phyloP scores from a whole-genome alignment of 2,888 invertebrate species.

The Apamea anceps region DNA sequence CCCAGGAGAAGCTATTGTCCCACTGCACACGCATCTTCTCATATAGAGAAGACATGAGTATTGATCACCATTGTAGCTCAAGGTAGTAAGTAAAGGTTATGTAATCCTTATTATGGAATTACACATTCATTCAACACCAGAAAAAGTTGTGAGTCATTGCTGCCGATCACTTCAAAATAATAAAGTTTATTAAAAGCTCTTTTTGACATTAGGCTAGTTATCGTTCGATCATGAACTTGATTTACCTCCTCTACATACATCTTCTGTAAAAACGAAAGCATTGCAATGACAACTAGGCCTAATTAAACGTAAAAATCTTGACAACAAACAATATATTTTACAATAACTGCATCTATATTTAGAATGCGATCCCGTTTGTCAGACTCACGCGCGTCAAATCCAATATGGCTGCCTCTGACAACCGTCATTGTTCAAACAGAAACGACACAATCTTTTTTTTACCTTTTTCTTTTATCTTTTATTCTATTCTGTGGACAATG shows the following conservation, averaged over 20 bases:
- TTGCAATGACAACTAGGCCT: background rate
- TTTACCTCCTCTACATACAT: background rate
- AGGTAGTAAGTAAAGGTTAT: background rate
- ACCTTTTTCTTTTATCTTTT: conserved; percentile 82
- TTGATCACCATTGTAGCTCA: background rate
- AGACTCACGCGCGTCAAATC: conserved; percentile 75
- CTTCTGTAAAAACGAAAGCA: background rate
- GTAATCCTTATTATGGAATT: background rate
- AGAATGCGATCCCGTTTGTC: conserved; percentile 67
- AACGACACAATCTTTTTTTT: conserved; percentile 88
- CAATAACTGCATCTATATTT: conserved; percentile 61
- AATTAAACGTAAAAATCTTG: conserved; percentile 27
- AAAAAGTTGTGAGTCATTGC: background rate
- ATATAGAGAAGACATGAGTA: background rate
- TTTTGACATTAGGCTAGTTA: background rate
- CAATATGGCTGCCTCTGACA: conserved; percentile 89
- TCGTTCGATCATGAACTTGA: background rate
- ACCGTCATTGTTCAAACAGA: conserved; percentile 88
- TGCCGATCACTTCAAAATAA: background rate
- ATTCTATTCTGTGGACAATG: conserved; percentile 84
- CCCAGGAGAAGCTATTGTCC: background rate
- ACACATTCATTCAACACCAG: background rate
- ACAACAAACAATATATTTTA: conserved; percentile 43
- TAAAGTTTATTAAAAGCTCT: background rate
- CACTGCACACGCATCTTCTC: background rate